Percentiles rank a stretch among this genome's conserved stretches.
phyloP scores from a whole-genome alignment of 2,797 vertebrate genomes.

The Pseudopleuronectes americanus region DNA sequence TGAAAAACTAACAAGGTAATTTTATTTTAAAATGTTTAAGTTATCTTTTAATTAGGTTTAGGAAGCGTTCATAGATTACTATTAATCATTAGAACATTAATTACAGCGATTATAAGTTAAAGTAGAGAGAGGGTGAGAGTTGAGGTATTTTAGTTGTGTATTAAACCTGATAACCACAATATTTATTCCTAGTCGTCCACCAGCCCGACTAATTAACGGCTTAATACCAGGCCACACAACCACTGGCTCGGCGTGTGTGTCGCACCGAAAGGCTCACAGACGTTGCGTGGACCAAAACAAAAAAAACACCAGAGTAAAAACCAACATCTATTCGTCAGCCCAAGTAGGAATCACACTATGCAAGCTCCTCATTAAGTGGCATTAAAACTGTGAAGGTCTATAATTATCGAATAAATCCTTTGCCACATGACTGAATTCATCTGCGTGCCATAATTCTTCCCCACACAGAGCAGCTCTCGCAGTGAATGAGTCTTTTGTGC shows the following conservation, averaged over 20 bases:
- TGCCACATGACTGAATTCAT: slow-evolving; percentile 78
- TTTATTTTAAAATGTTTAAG: background rate
- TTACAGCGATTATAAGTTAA: background rate
- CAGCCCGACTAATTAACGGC: slow-evolving; percentile 60
- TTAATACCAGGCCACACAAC: slow-evolving; percentile 46
- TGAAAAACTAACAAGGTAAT: slow-evolving; percentile 18
- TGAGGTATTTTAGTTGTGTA: slow-evolving; percentile 39
- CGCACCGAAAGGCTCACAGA: slow-evolving; percentile 69
- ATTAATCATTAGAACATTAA: slow-evolving; percentile 2
- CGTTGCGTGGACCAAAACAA: slow-evolving; percentile 66
- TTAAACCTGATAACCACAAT: slow-evolving; percentile 18
- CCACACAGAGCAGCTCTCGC: slow-evolving; percentile 70
- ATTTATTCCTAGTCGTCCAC: slow-evolving; percentile 51
- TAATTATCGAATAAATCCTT: slow-evolving; percentile 86
- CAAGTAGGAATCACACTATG: slow-evolving; percentile 72
- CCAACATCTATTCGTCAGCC: slow-evolving; percentile 68
- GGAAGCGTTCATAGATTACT: background rate
- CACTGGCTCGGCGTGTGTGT: slow-evolving; percentile 32
- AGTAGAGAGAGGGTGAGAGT: slow-evolving; percentile 7
- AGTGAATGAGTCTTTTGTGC: slow-evolving; percentile 83
- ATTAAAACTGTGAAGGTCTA: slow-evolving; percentile 83
- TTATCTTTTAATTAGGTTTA: slow-evolving; percentile 11
- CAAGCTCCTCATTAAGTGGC: slow-evolving; percentile 81
- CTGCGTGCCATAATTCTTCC: slow-evolving; percentile 78
- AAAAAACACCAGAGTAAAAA: slow-evolving; percentile 73